phyloP scores from a whole-genome alignment of 2,797 vertebrate genomes.

The Brachyrhaphis roseni region DNA sequence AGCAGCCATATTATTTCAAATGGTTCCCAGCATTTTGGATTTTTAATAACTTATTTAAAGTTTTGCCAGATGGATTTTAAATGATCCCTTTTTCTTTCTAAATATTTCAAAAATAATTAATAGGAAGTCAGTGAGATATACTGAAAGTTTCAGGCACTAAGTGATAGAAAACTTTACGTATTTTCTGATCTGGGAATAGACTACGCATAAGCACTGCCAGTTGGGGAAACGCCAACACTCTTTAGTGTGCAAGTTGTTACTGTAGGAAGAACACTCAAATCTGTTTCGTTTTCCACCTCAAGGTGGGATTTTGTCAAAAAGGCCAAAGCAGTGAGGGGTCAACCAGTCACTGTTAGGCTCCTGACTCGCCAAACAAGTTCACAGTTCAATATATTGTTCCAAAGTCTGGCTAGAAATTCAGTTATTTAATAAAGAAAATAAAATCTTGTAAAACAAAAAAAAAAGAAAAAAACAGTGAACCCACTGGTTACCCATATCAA shows the following conservation, averaged over 20 bases:
- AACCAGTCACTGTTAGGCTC: neutral
- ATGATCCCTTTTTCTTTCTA: neutral
- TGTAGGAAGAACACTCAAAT: neutral
- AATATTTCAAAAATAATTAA: neutral
- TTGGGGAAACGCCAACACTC: neutral
- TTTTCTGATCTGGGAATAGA: neutral
- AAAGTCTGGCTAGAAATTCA: neutral
- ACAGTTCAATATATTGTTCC: neutral
- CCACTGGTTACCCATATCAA: too few species aligned
- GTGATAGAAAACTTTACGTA: neutral
- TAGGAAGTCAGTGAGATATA: neutral
- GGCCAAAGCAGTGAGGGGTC: neutral
- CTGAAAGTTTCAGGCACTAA: neutral
- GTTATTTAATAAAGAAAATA: neutral
- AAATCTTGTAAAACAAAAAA: too few species aligned
- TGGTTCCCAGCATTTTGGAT: neutral
- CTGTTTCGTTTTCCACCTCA: neutral
- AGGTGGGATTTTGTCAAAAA: neutral
- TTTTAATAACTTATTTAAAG: neutral
- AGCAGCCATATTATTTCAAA: neutral
- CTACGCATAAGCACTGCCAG: neutral
- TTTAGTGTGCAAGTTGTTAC: neutral
- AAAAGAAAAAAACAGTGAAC: too few species aligned
- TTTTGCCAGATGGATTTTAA: neutral
- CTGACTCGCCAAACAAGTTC: neutral